Conservation (phyloP, 2,113 vertebrate species). For the Podocnemis expansa region DNA sequence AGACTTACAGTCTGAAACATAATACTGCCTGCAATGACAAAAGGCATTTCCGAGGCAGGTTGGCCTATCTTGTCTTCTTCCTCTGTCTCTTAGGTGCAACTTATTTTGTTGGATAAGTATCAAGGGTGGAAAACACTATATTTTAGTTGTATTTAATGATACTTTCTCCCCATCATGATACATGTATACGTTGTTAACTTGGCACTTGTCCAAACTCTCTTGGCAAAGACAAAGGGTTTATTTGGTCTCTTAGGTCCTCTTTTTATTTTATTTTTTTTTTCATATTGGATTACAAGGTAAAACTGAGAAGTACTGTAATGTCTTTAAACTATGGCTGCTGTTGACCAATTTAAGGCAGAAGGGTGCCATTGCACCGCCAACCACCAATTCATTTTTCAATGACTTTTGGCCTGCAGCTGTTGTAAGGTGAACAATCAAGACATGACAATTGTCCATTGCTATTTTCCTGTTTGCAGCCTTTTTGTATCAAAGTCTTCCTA, state of each 20-base stretch:
- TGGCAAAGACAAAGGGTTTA: conserved; percentile 67
- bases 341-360: conserved; percentile 48
- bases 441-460: conserved; percentile 78
- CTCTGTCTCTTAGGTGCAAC: conserved; percentile 21
- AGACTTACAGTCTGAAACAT: conserved; percentile 72
- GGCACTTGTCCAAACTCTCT: conserved; percentile 27
- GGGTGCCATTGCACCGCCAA: conserved; percentile 66
- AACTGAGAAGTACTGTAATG: conserved; percentile 82
- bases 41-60: conserved; percentile 47
- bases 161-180: not conserved
- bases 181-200: not conserved
- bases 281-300: conserved; percentile 73
- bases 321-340: conserved; percentile 75
- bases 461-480: conserved; percentile 86
- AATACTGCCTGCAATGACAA: conserved; percentile 71
- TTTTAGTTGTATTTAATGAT: not conserved
- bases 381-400: conserved; percentile 56
- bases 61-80: conserved; percentile 23
- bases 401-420: conserved; percentile 73
- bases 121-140: not conserved
- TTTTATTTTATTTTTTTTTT: not conserved
- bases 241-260: conserved; percentile 53
- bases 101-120: conserved; percentile 3
- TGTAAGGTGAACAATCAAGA: conserved; percentile 68
- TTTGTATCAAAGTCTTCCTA: conserved; percentile 95